A percentile compares a stretch with the other conserved stretches of the same genome.
phyloP scores from a whole-genome alignment of 2,113 vertebrate genomes.

The Periophthalmodon schlosseri region DNA sequence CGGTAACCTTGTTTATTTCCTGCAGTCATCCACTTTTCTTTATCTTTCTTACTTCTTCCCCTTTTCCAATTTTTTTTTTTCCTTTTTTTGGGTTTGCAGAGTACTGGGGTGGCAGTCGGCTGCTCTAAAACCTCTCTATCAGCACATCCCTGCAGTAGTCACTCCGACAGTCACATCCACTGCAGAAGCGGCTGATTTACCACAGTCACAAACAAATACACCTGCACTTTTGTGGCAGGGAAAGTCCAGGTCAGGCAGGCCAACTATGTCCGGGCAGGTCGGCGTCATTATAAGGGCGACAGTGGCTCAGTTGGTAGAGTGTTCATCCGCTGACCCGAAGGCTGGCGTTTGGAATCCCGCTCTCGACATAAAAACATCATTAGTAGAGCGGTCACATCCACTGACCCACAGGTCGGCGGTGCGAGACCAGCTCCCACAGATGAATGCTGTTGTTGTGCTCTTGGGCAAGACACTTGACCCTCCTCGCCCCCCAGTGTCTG shows the following conservation, averaged over 20 bases:
- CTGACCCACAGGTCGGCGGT: no score
- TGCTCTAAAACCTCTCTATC: conserved; percentile 74
- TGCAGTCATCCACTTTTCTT: conserved; percentile 70
- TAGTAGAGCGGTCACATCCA: no score
- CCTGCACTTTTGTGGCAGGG: conserved; percentile 10
- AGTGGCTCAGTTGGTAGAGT: no score
- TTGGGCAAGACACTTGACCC: no score
- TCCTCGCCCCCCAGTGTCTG: no score
- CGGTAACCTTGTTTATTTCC: conserved; percentile 73
- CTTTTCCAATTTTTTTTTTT: conserved; percentile 40
- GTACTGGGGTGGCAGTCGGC: conserved; percentile 66
- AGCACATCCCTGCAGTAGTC: conserved; percentile 71
- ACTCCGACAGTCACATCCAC: conserved; percentile 65
- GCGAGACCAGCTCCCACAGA: no score
- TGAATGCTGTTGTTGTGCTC: no score
- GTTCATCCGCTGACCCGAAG: no score
- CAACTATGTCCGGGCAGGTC: not conserved
- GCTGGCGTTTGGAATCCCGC: no score
- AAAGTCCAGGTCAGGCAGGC: not conserved
- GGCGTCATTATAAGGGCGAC: not conserved
- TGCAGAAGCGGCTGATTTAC: conserved; percentile 64
- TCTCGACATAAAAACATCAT: no score
- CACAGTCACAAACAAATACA: conserved; percentile 34
- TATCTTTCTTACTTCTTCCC: conserved; percentile 61
- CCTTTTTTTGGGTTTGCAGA: conserved; percentile 42